Conservation (phyloP, 2,888 invertebrate species). For the Anthrax anthrax region DNA sequence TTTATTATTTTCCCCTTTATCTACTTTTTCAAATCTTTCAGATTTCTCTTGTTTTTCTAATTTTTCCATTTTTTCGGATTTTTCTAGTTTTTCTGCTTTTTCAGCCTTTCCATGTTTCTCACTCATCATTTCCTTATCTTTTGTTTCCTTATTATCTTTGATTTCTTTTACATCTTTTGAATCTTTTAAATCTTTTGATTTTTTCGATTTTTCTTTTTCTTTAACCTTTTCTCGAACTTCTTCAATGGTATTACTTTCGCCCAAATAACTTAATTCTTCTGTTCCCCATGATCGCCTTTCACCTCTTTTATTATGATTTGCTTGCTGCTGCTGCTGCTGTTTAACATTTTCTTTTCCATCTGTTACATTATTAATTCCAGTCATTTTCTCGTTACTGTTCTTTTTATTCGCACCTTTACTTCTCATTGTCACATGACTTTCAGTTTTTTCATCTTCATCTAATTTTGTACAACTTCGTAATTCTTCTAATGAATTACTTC, state of each 20-base stretch:
- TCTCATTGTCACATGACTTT: conserved; percentile 26
- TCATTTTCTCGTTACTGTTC: conserved; percentile 12
- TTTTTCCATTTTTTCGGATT: neutral
- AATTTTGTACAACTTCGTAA: conserved; percentile 56
- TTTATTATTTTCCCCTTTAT: no score
- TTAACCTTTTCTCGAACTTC: conserved; percentile 15
- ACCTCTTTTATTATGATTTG: conserved; percentile 15
- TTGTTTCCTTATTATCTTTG: neutral
- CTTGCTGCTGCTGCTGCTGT: conserved; percentile 6
- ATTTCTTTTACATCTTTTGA: neutral
- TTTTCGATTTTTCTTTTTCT: conserved; percentile 17
- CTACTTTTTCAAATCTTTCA: no score
- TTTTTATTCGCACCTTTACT: conserved; percentile 17
- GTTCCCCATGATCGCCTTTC: conserved; percentile 55
- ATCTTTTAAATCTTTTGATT: conserved; percentile 5
- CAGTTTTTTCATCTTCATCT: conserved; percentile 45
- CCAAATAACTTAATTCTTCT: conserved; percentile 41
- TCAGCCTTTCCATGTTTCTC: conserved; percentile 2
- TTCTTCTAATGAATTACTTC: conserved; percentile 69
- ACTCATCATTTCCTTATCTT: conserved; percentile 3
- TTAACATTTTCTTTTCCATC: conserved; percentile 5
- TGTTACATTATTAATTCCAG: neutral
- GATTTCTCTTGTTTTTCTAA: no score
- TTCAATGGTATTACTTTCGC: conserved; percentile 20
- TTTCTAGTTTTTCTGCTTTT: neutral